Evolutionary conservation across 92 coral and sea anemone genomes (phyloP), one percentile per base, ranked within the genome.

Genomic region (Blastomussa wellsi): DNA sequence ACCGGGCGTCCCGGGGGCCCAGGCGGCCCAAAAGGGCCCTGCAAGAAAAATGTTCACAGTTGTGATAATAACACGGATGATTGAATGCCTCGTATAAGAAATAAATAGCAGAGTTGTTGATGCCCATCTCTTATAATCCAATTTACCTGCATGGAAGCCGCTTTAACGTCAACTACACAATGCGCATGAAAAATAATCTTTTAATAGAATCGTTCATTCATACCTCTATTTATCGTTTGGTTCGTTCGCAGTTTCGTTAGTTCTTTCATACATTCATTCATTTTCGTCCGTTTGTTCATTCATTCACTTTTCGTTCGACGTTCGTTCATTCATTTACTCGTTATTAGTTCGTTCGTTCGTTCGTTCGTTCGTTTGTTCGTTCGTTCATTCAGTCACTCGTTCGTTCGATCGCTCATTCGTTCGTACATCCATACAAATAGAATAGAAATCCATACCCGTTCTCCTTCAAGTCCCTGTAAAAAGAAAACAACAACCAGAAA

Each of bases 1-100:
- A 84, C 94, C 39, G 91, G 85, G 24, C 91, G 83, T 84, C 97
- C 97, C 13, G 97, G 97, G 12, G 93, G 97, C 24, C 97, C 97
- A 14, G 94, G 90, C 14, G 76, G 82, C 14, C 97, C 97, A 53
- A 90, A 90, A 14, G 81, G 77, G 73, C 97, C 97, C 97, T 93
- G 72, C 35, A 71, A 71, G 39, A 13, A 24, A 80, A 86, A 82
- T 15, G 15, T 13, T 29, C 0, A 68, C 4, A 16, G 19, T 68
- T 29, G 24, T 36, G 10, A 12, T 67, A 67, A 65, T 12, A 35
- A 31, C 15, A 67, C 72, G 1, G 26, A 26, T 59, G 8, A 59
- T 26, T 39, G 44, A 3, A 39, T 39, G 44, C 7, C 44, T 39
- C 44, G 44, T 39, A 3, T 39, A 44, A 44, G 49, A 44, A 44